Percentiles rank a stretch among this genome's conserved stretches.
Evolutionary conservation across 2,888 invertebrate genomes (phyloP).

Genomic region (Lordiphosa andalusiaca): DNA sequence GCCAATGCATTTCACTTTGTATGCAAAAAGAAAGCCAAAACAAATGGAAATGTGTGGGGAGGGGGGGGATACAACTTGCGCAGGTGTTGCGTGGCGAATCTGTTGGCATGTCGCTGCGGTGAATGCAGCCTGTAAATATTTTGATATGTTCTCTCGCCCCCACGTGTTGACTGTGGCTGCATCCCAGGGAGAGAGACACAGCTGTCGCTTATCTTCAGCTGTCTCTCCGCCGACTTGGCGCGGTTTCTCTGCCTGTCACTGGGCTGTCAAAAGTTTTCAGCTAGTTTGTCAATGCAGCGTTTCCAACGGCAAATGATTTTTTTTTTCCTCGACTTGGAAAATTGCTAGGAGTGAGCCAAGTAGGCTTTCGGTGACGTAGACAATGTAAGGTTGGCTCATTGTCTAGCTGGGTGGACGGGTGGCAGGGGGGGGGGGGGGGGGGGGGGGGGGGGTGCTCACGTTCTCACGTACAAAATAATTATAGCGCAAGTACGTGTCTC

Average conservation of each 20-base stretch:
- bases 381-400: slow-evolving; percentile 13
- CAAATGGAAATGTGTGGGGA: neutral
- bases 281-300: slow-evolving; percentile 5
- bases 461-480: slow-evolving; percentile 75
- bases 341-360: no score
- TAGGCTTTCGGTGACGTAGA: no score
- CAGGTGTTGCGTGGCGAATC: slow-evolving; percentile 45
- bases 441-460: slow-evolving; percentile 28
- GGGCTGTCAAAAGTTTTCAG: slow-evolving; percentile 5
- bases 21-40: neutral
- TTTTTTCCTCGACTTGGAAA: neutral
- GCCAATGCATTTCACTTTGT: slow-evolving; percentile 7
- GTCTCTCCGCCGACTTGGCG: neutral
- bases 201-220: neutral
- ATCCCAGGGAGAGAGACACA: neutral
- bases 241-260: neutral
- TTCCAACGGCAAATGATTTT: slow-evolving; percentile 4
- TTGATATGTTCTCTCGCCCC: slow-evolving; percentile 3
- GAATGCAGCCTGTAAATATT: slow-evolving; percentile 15
- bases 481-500: slow-evolving; percentile 72
- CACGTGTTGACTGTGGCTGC: slow-evolving; percentile 5
- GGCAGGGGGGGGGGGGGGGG: neutral
- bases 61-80: slow-evolving; percentile 2
- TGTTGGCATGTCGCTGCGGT: slow-evolving; percentile 34
- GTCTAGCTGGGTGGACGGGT: slow-evolving; percentile 1